A percentile compares a stretch with the other conserved stretches of the same genome.
Evolutionary conservation across 2,797 vertebrate species (phyloP).

Genomic region (Poeciliopsis turneri): DNA sequence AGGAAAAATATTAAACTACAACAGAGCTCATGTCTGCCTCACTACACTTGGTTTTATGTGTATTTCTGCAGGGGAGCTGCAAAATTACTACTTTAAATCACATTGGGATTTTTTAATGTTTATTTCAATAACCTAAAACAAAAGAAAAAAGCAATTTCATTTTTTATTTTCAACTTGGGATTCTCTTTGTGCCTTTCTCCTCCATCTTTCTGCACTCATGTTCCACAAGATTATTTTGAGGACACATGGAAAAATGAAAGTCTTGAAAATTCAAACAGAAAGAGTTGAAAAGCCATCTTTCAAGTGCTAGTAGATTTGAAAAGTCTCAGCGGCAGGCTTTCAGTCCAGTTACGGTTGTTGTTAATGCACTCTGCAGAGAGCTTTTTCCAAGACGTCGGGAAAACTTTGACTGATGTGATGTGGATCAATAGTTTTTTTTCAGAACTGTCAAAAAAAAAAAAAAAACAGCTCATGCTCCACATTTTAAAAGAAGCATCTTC

Average conservation of each 20-base stretch:
- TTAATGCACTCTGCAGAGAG: constrained; percentile 61
- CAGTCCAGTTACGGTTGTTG: constrained; percentile 42
- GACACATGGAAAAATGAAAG: constrained; percentile 25
- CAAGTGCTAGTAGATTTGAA: constrained; percentile 35
- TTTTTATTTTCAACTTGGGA: constrained; percentile 26
- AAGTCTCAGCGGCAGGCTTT: constrained; percentile 39
- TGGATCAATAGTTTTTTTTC: constrained; percentile 70
- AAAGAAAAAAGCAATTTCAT: constrained; percentile 1
- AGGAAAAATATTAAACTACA: constrained; percentile 15
- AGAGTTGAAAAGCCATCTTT: constrained; percentile 32
- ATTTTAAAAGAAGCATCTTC: constrained; percentile 30
- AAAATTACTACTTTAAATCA: constrained; percentile 43
- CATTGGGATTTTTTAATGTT: constrained; percentile 18
- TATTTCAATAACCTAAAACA: constrained; percentile 44
- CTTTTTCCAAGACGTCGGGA: constrained; percentile 44
- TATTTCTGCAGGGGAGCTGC: background rate
- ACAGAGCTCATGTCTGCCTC: background rate
- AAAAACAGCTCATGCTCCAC: constrained; percentile 28
- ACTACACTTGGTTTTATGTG: constrained; percentile 11
- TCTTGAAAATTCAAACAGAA: constrained; percentile 31
- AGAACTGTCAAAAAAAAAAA: constrained; percentile 57
- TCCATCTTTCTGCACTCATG: constrained; percentile 21
- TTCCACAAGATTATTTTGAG: constrained; percentile 42
- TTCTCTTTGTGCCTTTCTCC: constrained; percentile 2
- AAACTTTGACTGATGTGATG: constrained; percentile 66